These are phyloP conservation scores for Himalopsyche phryganea DNA, from an alignment of 1,140 invertebrate species.

Conservation along the genomic window DNA sequence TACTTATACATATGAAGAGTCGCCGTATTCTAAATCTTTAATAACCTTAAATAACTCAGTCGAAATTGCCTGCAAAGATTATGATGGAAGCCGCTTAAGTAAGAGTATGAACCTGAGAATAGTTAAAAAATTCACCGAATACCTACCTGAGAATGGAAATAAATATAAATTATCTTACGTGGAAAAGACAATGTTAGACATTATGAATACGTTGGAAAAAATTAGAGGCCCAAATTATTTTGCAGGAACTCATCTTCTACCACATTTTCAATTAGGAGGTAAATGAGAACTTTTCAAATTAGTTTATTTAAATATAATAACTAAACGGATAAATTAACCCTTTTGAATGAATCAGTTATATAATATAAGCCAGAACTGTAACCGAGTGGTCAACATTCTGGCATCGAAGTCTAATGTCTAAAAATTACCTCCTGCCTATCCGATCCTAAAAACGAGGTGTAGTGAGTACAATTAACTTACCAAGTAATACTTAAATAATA, in stretches of 20 bases:
- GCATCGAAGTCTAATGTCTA: no score
- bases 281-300: conserved; percentile 25
- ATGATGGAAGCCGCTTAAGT: conserved; percentile 51
- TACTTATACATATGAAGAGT: conserved; percentile 36
- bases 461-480: no score
- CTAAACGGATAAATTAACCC: conserved; percentile 29
- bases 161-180: conserved; percentile 42
- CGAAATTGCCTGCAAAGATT: conserved; percentile 56
- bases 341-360: no score
- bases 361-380: no score
- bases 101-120: conserved; percentile 40
- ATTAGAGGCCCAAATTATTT: conserved; percentile 36
- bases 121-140: conserved; percentile 47
- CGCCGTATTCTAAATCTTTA: conserved; percentile 43
- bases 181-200: conserved; percentile 48
- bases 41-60: conserved; percentile 53
- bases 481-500: no score
- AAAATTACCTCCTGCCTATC: no score
- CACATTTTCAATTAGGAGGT: conserved; percentile 54
- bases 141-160: conserved; percentile 44
- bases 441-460: no score
- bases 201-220: conserved; percentile 37
- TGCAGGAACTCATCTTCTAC: conserved; percentile 51
- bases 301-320: conserved; percentile 36
- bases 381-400: no score